A percentile compares a stretch with the other conserved stretches of the same genome.
Evolutionary conservation across 1,140 invertebrate genomes (phyloP).

Genomic region (Phymastichus coffea): DNA sequence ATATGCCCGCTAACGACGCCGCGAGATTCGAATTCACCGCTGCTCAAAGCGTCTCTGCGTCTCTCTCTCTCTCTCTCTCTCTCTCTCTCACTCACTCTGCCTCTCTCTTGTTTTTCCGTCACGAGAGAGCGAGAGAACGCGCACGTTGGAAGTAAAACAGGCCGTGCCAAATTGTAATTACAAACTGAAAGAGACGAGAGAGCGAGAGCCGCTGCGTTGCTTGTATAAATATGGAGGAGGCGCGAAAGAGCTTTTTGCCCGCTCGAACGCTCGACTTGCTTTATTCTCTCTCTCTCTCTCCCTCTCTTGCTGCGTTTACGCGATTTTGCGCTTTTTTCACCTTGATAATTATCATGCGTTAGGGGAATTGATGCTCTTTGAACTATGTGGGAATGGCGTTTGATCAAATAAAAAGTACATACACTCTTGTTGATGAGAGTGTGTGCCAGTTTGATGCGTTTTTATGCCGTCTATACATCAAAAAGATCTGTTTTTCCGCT

Average conservation of each 20-base stretch:
- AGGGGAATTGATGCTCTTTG: not conserved
- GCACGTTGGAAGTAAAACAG: not conserved
- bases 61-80: too few relatives aligned
- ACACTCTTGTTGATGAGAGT: too few relatives aligned
- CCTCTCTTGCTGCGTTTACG: not conserved
- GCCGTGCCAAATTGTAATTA: not conserved
- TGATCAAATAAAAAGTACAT: too few relatives aligned
- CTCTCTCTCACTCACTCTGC: too few relatives aligned
- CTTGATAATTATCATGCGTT: not conserved
- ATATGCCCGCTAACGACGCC: not conserved
- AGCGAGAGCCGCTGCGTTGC: not conserved
- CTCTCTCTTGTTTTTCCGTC: not conserved
- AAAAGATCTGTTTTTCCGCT: too few relatives aligned
- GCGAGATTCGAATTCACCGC: not conserved
- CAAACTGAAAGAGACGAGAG: slow-evolving; percentile 2
- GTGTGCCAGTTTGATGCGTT: too few relatives aligned
- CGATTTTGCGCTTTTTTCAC: not conserved
- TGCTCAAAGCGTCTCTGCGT: not conserved
- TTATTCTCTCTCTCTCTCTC: not conserved
- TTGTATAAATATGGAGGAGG: slow-evolving; percentile 4
- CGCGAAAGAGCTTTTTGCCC: too few relatives aligned
- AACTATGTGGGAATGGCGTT: too few relatives aligned
- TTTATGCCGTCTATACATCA: too few relatives aligned
- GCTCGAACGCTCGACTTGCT: too few relatives aligned
- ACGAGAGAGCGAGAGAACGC: not conserved